phyloP scores from a whole-genome alignment of 2,797 vertebrate species.

The Chelon labrosus region DNA sequence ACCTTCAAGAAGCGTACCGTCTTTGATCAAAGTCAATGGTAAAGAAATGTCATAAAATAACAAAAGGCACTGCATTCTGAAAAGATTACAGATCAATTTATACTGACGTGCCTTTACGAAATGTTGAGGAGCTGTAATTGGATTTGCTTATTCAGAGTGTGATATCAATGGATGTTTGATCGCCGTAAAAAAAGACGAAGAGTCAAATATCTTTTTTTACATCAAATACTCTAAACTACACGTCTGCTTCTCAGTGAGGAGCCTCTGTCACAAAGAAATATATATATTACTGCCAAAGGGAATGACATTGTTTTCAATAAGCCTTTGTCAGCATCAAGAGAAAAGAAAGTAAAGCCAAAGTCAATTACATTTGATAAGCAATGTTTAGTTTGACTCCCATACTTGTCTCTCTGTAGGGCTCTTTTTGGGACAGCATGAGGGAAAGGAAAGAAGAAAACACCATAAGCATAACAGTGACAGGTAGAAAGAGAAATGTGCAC shows the following conservation, averaged over 20 bases:
- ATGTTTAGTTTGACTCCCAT: conserved; percentile 99
- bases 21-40: conserved; percentile 55
- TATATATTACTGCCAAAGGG: conserved; percentile 60
- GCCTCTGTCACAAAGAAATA: conserved; percentile 52
- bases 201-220: not conserved
- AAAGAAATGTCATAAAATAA: not conserved
- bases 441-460: conserved; percentile 95
- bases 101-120: conserved; percentile 46
- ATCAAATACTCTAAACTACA: not conserved
- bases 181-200: conserved; percentile 24
- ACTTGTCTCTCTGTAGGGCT: conserved; percentile 99
- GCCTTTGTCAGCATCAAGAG: conserved; percentile 79
- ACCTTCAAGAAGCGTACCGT: conserved; percentile 48
- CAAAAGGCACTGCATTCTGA: conserved; percentile 30
- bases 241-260: conserved; percentile 25
- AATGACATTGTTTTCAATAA: conserved; percentile 52
- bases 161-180: conserved; percentile 26
- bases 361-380: conserved; percentile 99
- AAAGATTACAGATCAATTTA: conserved; percentile 45
- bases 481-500: conserved; percentile 91
- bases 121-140: conserved; percentile 41
- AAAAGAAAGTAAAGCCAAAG: conserved; percentile 96
- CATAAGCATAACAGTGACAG: conserved; percentile 97
- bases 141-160: conserved; percentile 20
- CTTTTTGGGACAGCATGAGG: conserved; percentile 99